Conservation (phyloP, 1,140 invertebrate genomes). For the Pseudobourletiella spinata region DNA sequence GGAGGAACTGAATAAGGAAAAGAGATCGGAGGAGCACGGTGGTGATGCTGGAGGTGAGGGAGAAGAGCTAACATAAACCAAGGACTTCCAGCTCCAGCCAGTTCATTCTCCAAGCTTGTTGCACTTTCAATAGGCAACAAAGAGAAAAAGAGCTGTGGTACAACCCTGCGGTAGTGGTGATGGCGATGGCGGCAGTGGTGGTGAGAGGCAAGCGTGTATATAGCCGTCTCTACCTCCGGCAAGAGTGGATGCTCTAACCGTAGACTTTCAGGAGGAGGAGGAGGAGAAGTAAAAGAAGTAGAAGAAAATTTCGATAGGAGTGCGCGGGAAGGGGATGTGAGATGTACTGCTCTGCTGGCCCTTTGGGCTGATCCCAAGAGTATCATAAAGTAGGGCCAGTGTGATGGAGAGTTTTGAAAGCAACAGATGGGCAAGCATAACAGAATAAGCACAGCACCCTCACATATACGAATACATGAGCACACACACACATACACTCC, state of each 20-base stretch:
- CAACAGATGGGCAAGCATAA: conserved; percentile 27
- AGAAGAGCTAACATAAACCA: too few relatives aligned
- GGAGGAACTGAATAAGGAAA: not conserved
- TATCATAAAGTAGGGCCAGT: conserved; percentile 22
- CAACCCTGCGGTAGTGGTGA: too few relatives aligned
- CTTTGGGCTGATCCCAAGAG: conserved; percentile 24
- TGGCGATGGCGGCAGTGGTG: too few relatives aligned
- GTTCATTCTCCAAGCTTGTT: conserved; percentile 21
- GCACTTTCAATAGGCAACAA: conserved; percentile 17
- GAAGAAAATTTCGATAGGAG: conserved; percentile 4
- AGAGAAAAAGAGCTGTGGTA: not conserved
- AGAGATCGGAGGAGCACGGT: not conserved
- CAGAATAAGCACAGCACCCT: conserved; percentile 3
- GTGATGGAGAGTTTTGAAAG: conserved; percentile 23
- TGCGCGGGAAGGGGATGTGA: conserved; percentile 11
- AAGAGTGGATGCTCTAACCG: too few relatives aligned
- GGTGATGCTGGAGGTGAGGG: not conserved
- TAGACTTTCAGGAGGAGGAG: not conserved
- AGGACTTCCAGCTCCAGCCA: not conserved
- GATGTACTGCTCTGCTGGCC: conserved; percentile 25
- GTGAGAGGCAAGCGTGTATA: too few relatives aligned
- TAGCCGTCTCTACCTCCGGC: too few relatives aligned
- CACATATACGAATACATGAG: not conserved
- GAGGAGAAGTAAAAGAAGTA: not conserved
- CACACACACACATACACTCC: not conserved